Evolutionary conservation across 2,888 invertebrate genomes (phyloP).

Genomic region (Allacma fusca): DNA sequence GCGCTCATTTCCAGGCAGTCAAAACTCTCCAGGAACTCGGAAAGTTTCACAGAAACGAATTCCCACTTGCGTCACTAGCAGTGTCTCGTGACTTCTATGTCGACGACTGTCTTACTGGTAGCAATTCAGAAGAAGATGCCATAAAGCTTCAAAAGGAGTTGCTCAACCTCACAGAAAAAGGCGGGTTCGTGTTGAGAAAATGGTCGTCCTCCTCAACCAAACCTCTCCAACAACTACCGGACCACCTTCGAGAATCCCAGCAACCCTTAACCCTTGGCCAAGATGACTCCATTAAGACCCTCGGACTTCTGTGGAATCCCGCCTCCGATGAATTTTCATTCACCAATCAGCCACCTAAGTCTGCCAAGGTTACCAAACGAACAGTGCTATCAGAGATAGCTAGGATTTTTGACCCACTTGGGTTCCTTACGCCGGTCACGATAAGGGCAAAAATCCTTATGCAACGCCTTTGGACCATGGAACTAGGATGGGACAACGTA

Average conservation of each 20-base stretch:
- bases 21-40: constrained; percentile 51
- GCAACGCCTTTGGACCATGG: constrained; percentile 58
- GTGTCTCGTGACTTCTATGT: constrained; percentile 51
- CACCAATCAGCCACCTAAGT: background rate
- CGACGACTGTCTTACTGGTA: constrained; percentile 48
- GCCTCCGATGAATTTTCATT: constrained; percentile 17
- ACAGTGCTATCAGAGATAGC: constrained; percentile 58
- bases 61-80: background rate
- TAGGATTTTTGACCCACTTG: constrained; percentile 61
- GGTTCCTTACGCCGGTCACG: constrained; percentile 55
- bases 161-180: background rate
- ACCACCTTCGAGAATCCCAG: background rate
- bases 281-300: background rate
- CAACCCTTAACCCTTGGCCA: background rate
- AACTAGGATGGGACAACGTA: too few relatives aligned
- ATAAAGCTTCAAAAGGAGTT: background rate
- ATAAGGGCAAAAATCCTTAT: constrained; percentile 59
- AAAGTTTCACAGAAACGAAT: background rate
- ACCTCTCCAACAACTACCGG: background rate
- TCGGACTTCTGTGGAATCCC: constrained; percentile 34
- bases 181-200: constrained; percentile 16
- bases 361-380: constrained; percentile 57
- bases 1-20: constrained; percentile 61
- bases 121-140: background rate
- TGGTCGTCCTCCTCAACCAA: constrained; percentile 16